Evolutionary conservation across 2,888 invertebrate species (phyloP), one percentile per base, ranked within the genome.

Genomic region (Colletes collaris): DNA sequence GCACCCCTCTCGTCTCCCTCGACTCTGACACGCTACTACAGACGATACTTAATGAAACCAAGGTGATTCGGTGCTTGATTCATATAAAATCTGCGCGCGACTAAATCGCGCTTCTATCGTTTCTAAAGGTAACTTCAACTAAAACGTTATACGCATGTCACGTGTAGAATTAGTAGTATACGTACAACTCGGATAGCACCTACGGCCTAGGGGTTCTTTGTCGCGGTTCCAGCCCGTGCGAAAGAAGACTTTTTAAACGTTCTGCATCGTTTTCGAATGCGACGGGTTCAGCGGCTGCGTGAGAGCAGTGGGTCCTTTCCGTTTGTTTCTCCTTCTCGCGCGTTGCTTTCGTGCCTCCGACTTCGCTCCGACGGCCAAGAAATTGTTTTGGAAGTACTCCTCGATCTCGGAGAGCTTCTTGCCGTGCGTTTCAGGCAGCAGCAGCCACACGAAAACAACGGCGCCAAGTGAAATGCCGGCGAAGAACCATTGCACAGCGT

Each of bases 401-500:
- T 94, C 93, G 67, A 94, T 94, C 72, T 94, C 94, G 10, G 91
- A 91, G 0, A 94, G 86, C 76, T 93, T 94, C 79, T 93, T 93
- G 35, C 92, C 92, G 81, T 94, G 94, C 1, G 94, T 94, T 87
- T 94, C 94, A 0, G 94, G 94, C 10, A 94, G 82, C 70, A 94
- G 86, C 0, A 94, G 74, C 86, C 92, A 94, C 0, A 94, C 93
- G 83, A 94, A 94, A 0, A 93, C 66, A 0, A 92, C 88, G 0
- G 92, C 93, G 1, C 91, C 89, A 0, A 94, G 76, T 0, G 94
- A 93, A 1, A 94, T 90, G 0, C 89, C 93, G 0, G 94, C 94
- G 84, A 95, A 95, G 89, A 95, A 94, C 93, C 94, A 95, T 76
- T 94, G 95, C 19, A 94, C 91, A 1, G 94, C 94, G 65, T 94